Conservation (phyloP, 2,888 invertebrate genomes). For the Chydorus sphaericus region DNA sequence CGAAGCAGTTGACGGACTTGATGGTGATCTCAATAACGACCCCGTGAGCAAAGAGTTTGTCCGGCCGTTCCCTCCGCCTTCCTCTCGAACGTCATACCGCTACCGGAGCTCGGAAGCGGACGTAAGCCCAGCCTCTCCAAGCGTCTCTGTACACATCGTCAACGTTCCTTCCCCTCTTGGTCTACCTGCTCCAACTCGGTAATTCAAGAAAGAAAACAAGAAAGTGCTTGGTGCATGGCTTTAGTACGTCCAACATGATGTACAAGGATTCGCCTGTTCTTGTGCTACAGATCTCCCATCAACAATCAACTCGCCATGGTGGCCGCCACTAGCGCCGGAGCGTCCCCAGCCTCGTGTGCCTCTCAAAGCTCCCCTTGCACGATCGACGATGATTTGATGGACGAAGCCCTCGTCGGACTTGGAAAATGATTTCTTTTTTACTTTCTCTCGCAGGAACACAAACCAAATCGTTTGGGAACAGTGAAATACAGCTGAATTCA, state of each 20-base stretch:
- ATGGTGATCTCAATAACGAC: not conserved
- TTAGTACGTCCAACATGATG: not conserved
- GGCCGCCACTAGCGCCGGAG: conserved; percentile 21
- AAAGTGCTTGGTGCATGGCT: too few species aligned
- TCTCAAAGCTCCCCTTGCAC: conserved; percentile 50
- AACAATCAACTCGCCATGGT: conserved; percentile 33
- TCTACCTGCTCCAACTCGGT: conserved; percentile 16
- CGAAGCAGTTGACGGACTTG: not conserved
- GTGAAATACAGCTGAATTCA: too few species aligned
- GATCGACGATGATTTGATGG: conserved; percentile 80
- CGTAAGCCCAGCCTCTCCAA: conserved; percentile 41
- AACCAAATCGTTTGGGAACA: too few species aligned
- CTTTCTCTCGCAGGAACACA: too few species aligned
- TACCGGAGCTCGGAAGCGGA: conserved; percentile 3
- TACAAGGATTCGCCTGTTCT: too few species aligned
- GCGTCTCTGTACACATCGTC: conserved; percentile 57
- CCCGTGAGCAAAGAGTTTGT: not conserved
- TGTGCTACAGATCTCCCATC: conserved; percentile 25
- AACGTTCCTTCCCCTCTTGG: conserved; percentile 42
- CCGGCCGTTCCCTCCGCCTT: conserved; percentile 1
- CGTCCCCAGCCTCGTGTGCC: conserved; percentile 46
- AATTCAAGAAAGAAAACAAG: too few species aligned
- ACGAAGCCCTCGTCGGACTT: conserved; percentile 65
- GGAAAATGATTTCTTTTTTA: too few species aligned
- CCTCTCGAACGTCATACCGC: not conserved